Conservation (phyloP, 2,113 vertebrate genomes). For the Hypanus sabinus region DNA sequence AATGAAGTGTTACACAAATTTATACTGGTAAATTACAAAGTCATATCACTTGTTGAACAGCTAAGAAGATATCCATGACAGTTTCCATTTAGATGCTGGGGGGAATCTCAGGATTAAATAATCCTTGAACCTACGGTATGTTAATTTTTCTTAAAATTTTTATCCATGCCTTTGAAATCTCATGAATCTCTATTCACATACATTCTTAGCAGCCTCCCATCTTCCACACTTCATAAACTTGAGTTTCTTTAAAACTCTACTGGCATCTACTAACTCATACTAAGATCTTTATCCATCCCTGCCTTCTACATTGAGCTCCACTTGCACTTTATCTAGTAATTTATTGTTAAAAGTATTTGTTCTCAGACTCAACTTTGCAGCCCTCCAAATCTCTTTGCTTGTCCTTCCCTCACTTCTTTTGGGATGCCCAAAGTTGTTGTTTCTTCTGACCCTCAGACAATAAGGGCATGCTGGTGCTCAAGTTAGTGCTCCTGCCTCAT, state of each 20-base stretch:
- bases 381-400: background rate
- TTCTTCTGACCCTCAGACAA: background rate
- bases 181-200: background rate
- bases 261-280: background rate
- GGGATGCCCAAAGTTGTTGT: background rate
- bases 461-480: background rate
- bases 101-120: background rate
- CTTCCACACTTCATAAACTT: background rate
- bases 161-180: background rate
- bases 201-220: background rate
- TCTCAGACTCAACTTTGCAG: background rate
- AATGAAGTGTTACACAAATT: background rate
- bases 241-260: background rate
- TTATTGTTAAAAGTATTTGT: background rate
- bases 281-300: no score
- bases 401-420: background rate
- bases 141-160: background rate
- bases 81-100: background rate
- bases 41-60: background rate
- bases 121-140: background rate
- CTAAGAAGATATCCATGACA: background rate
- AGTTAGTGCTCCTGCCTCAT: no score
- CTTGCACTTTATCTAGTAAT: background rate
- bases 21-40: background rate
- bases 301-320: background rate